A percentile compares a stretch with the other conserved stretches of the same genome.
phyloP scores from a whole-genome alignment of 2,797 vertebrate species.

The Miichthys miiuy region DNA sequence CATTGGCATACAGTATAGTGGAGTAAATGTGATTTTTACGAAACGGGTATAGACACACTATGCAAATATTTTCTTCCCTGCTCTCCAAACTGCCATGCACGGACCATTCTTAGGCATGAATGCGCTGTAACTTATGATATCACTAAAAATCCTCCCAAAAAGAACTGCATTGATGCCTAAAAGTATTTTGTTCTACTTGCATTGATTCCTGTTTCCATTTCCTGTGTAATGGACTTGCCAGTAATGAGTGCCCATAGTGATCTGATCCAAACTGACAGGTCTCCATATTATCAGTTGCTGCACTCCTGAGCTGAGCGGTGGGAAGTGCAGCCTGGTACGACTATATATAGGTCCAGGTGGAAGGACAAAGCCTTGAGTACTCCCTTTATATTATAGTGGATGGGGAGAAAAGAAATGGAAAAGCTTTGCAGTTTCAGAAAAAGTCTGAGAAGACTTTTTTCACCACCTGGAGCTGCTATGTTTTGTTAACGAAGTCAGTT shows the following conservation, averaged over 20 bases:
- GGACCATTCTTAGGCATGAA: constrained; percentile 26
- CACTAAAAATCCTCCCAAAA: constrained; percentile 26
- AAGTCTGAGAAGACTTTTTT: not conserved
- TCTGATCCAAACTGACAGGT: constrained; percentile 72
- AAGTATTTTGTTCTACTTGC: constrained; percentile 63
- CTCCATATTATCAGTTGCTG: constrained; percentile 69
- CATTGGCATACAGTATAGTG: constrained; percentile 38
- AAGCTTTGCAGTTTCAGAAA: constrained; percentile 17
- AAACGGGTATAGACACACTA: constrained; percentile 32
- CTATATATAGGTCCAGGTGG: constrained; percentile 69
- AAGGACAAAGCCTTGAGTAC: constrained; percentile 59
- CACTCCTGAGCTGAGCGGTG: constrained; percentile 31
- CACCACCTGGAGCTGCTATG: not conserved
- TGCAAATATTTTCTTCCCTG: constrained; percentile 37
- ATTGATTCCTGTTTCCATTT: constrained; percentile 79
- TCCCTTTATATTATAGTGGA: constrained; percentile 9
- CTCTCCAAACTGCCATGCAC: constrained; percentile 29
- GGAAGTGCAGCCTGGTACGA: constrained; percentile 46
- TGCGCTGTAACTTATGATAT: constrained; percentile 36
- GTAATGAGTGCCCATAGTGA: constrained; percentile 72
- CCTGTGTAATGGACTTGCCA: constrained; percentile 74
- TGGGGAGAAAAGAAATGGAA: constrained; percentile 11
- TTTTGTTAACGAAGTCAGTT: not conserved
- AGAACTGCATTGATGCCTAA: constrained; percentile 36
- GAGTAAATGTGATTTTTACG: constrained; percentile 50